These are phyloP conservation scores for Nerophis lumbriciformis DNA, from an alignment of 2,113 vertebrate species.

Conservation along the genomic window DNA sequence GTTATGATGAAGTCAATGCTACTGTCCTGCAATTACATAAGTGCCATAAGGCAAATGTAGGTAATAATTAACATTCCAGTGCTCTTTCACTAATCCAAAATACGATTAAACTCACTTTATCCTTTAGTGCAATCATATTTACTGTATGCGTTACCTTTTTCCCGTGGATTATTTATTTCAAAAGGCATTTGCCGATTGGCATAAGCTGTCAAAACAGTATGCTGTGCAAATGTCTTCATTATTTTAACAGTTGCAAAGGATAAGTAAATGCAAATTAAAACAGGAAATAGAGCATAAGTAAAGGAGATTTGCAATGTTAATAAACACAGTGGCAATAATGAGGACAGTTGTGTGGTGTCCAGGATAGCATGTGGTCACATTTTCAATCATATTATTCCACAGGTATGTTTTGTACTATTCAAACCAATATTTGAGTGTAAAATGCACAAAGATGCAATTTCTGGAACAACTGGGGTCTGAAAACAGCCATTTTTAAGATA, in stretches of 20 bases:
- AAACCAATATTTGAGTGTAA: constrained; percentile 7
- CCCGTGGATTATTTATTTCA: constrained; percentile 5
- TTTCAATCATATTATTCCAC: constrained; percentile 24
- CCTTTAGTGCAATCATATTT: neutral
- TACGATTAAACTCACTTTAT: neutral
- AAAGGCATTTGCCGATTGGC: constrained; percentile 38
- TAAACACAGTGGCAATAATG: constrained; percentile 43
- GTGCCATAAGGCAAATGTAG: no score
- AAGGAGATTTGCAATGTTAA: constrained; percentile 56
- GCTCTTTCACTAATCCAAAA: no score
- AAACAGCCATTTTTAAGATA: constrained; percentile 28
- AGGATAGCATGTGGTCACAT: neutral
- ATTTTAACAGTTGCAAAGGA: constrained; percentile 44
- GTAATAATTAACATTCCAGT: no score
- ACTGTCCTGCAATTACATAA: no score
- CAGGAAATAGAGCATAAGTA: constrained; percentile 63
- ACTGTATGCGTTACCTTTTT: neutral
- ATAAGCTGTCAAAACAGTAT: constrained; percentile 44
- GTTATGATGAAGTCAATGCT: no score
- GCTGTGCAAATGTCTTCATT: constrained; percentile 52
- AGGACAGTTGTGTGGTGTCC: constrained; percentile 36
- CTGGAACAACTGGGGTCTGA: neutral
- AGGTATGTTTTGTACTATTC: constrained; percentile 21
- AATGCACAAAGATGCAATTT: neutral
- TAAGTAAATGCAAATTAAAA: constrained; percentile 66